Evolutionary conservation across 2,888 invertebrate species (phyloP), one percentile per base, ranked within the genome.

Genomic region (Perizoma affinitatum): DNA sequence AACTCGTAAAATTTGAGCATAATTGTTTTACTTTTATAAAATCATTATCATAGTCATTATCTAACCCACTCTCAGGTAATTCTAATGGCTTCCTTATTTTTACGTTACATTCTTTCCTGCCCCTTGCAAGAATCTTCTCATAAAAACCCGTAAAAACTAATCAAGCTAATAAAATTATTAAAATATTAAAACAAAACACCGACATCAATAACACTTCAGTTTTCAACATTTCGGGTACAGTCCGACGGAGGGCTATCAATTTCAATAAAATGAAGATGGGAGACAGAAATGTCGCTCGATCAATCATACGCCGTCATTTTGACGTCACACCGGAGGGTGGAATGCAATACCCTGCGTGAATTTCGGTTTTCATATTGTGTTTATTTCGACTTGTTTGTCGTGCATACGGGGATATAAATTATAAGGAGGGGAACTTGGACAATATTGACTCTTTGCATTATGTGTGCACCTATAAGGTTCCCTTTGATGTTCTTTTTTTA

Each of bases 251-350:
- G 78, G 80, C 79, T 83, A 86, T 87, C 84, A 86, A 85, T 87
- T 84, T 86, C 84, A 87, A 86, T 87, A 84, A 84, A 86, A 85
- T 79, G 79, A 80, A 80, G 83, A 83, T 79, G 78, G 73, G 79
- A 76, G 82, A 83, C 82, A 79, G 80, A 80, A 80, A 79, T 74
- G 75, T 71, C 62, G 65, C 61, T 74, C 75, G 78, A 86, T 86
- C 86, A 83, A 86, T 86, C 86, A 84, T 71, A 57, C 68, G 66
- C 68, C 80, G 85, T 82, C 82, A 82, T 75, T 79, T 76, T 73
- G 75, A 75, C 78, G 77, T 64, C 61, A 58, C 58, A 45, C 52
- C 50, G 59, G 63, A 65, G 67, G 65, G 67, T 66, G 63, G 59
- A 54, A 55, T 63, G 70, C 70, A 70, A 68, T 70, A 68, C 65